Percentiles rank a stretch among this genome's conserved stretches.
Evolutionary conservation across 2,797 vertebrate genomes (phyloP).

Genomic region (Paedocypris micromegethes): DNA sequence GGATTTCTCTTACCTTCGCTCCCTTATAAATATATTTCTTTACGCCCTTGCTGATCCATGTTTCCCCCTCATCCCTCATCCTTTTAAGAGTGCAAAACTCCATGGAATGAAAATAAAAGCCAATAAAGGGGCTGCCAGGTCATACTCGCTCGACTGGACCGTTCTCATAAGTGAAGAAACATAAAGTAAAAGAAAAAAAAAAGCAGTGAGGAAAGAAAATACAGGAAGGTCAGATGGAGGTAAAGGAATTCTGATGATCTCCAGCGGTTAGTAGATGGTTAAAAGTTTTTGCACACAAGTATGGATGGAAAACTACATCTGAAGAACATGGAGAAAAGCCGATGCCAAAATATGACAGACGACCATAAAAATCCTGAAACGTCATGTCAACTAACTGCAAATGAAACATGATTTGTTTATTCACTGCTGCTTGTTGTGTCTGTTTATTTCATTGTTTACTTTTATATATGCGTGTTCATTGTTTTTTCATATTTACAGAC

Average conservation of each 20-base stretch:
- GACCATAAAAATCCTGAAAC: slow-evolving; percentile 29
- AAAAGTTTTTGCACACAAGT: neutral
- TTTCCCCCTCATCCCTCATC: slow-evolving; percentile 57
- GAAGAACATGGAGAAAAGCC: slow-evolving; percentile 8
- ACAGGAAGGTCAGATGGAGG: neutral
- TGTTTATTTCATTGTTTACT: slow-evolving; percentile 16
- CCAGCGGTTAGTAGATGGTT: no score
- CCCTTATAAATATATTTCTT: slow-evolving; percentile 20
- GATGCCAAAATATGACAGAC: slow-evolving; percentile 16
- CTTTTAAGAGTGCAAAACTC: slow-evolving; percentile 64
- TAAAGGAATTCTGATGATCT: no score
- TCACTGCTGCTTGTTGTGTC: slow-evolving; percentile 7
- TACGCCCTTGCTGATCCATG: slow-evolving; percentile 41
- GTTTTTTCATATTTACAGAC: neutral
- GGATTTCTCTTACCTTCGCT: slow-evolving; percentile 24
- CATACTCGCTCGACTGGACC: slow-evolving; percentile 61
- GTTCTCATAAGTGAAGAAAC: slow-evolving; percentile 34
- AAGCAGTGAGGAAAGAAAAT: slow-evolving; percentile 4
- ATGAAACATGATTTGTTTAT: slow-evolving; percentile 18
- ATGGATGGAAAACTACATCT: neutral
- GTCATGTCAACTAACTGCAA: slow-evolving; percentile 17
- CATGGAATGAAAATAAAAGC: slow-evolving; percentile 69
- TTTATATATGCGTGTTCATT: neutral
- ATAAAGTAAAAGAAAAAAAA: slow-evolving; percentile 46
- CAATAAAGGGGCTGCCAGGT: slow-evolving; percentile 70